These are phyloP conservation scores for Leptinotarsa haldemani DNA, from an alignment of 2,888 invertebrate genomes.

Conservation along the genomic window DNA sequence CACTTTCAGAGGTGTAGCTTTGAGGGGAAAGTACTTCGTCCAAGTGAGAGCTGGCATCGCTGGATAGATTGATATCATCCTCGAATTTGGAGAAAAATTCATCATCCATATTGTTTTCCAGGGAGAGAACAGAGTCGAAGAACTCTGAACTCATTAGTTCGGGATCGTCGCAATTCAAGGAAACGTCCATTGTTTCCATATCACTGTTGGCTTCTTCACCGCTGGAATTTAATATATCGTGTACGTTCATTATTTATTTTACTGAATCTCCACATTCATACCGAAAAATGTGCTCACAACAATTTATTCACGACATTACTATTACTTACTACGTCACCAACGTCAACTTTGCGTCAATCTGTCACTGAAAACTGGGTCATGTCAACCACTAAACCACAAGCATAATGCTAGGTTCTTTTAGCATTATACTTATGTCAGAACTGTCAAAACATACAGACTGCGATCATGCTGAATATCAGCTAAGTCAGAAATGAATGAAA, in stretches of 20 bases:
- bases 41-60: slow-evolving; percentile 58
- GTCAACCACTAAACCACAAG: neutral
- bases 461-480: no score
- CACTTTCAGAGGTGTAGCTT: slow-evolving; percentile 75
- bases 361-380: neutral
- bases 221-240: slow-evolving; percentile 52
- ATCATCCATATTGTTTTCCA: slow-evolving; percentile 71
- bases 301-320: slow-evolving; percentile 17
- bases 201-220: slow-evolving; percentile 56
- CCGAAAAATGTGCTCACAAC: slow-evolving; percentile 28
- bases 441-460: neutral
- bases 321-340: slow-evolving; percentile 13
- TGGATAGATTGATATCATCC: slow-evolving; percentile 59
- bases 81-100: slow-evolving; percentile 56
- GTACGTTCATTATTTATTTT: slow-evolving; percentile 47
- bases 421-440: neutral
- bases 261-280: slow-evolving; percentile 28
- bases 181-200: slow-evolving; percentile 61
- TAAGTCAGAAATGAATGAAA: no score
- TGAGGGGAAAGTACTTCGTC: slow-evolving; percentile 61
- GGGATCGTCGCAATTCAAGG: slow-evolving; percentile 58
- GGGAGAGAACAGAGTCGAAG: slow-evolving; percentile 76
- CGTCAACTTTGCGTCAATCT: neutral
- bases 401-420: no score
- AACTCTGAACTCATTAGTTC: slow-evolving; percentile 70